Base-by-base conservation (phyloP, 1,140 invertebrate species). In the Papilio polytes region DNA sequence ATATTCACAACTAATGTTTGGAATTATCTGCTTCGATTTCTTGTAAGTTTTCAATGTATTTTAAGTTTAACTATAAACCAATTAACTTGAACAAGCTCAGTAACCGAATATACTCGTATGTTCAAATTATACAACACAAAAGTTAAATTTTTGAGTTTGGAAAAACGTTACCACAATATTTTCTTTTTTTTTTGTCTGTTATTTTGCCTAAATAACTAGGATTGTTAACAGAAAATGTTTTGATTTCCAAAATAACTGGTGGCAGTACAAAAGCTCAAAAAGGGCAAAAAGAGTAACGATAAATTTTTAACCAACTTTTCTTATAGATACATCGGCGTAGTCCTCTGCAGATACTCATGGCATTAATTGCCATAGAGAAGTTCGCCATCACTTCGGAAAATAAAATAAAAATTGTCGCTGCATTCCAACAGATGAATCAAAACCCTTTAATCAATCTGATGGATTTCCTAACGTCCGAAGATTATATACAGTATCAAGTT, bases 21-120 rank as follows among this genome's bases (percentile, higher is more conserved):
- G 15, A 3, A 56, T 15, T 56, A 56, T 56, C 53, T 56, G 7
- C 6, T 56, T 18, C 4, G 18, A 18, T 56, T 56, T n/a, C 7
- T 56, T n/a, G 53, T 56, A 56, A 56, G 53, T 56, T 56, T 56
- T n/a, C 15, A 56, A 56, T 56, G 53, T 56, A n/a, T 56, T n/a
- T 56, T 18, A 18, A n/a, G n/a, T n/a, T n/a, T n/a, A 6, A 15
- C 51, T 26, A 26, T 26, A n/a, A 53, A 53, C 13, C 7, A 18
- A n/a, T 51, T 2, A 51, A 51, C 18, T 18, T 10, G 48, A 6
- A 51, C 48, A 51, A 18, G 48, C 6, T 56, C n/a, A 51, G 18
- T 51, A 51, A 51, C n/a, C 18, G 53, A n/a, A n/a, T n/a, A n/a
- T n/a, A n/a, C n/a, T n/a, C 8, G 8, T 56, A n/a, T 4, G 15